phyloP scores from a whole-genome alignment of 1,140 invertebrate species.

The Homalodisca vitripennis region DNA sequence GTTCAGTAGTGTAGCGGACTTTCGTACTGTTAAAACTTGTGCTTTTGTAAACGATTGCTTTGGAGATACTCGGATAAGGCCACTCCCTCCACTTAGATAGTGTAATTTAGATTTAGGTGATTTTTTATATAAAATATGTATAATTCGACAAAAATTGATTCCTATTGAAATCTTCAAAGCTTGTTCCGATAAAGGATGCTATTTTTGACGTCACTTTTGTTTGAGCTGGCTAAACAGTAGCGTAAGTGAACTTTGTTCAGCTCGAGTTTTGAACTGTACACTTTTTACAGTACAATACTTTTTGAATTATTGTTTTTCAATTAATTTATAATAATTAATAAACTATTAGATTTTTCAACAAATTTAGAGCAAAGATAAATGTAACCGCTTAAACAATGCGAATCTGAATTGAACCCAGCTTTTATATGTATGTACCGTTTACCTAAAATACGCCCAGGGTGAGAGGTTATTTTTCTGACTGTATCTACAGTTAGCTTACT shows the following conservation, averaged over 20 bases:
- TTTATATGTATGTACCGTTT: no score
- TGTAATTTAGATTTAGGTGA: slow-evolving; percentile 2
- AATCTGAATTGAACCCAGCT: neutral
- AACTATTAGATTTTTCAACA: no score
- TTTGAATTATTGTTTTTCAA: no score
- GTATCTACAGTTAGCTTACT: neutral
- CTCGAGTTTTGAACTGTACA: no score
- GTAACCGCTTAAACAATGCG: no score
- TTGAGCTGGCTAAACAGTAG: no score
- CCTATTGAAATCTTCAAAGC: slow-evolving; percentile 12
- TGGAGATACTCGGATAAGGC: neutral
- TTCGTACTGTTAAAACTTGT: slow-evolving; percentile 24
- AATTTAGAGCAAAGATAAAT: no score
- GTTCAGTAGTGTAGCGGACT: slow-evolving; percentile 28
- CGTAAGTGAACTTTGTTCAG: no score
- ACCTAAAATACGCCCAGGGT: neutral
- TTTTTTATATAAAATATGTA: slow-evolving; percentile 23
- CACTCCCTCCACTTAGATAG: slow-evolving; percentile 29
- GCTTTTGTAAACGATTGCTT: slow-evolving; percentile 27
- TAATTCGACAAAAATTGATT: neutral
- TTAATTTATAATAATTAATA: no score
- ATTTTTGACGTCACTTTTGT: slow-evolving; percentile 1
- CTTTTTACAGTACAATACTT: no score
- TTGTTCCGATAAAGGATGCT: neutral
- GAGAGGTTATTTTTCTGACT: neutral